phyloP scores from a whole-genome alignment of 23 tunicate species.

The Halocynthia roretzi region DNA sequence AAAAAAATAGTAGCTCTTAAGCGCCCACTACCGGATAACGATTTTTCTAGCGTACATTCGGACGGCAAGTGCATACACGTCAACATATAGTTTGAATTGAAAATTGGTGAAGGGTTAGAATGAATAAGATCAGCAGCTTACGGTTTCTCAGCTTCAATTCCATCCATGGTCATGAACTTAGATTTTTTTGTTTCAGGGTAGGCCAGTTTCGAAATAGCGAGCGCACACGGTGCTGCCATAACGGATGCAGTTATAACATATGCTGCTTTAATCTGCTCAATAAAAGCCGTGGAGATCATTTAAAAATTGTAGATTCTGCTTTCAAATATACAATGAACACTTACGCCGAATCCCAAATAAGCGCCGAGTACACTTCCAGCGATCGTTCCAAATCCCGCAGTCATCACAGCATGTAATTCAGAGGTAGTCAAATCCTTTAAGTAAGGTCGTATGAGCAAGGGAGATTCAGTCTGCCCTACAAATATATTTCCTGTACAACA shows the following conservation, averaged over 20 bases:
- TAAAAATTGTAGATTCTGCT: too few relatives aligned
- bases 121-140: background rate
- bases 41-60: too few relatives aligned
- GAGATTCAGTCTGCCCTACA: slow-evolving; percentile 33
- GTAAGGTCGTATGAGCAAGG: slow-evolving; percentile 34
- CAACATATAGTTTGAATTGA: too few relatives aligned
- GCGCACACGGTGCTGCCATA: slow-evolving; percentile 47
- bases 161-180: slow-evolving; percentile 13
- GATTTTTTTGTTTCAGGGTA: slow-evolving; percentile 39
- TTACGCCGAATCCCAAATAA: slow-evolving; percentile 28
- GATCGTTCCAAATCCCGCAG: slow-evolving; percentile 43
- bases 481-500: slow-evolving; percentile 27
- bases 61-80: too few relatives aligned
- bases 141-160: slow-evolving; percentile 23
- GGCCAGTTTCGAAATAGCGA: slow-evolving; percentile 27
- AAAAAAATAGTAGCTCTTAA: too few relatives aligned
- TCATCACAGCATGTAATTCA: slow-evolving; percentile 35
- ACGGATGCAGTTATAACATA: slow-evolving; percentile 40
- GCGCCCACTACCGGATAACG: too few relatives aligned
- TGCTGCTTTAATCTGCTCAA: slow-evolving; percentile 28
- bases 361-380: slow-evolving; percentile 44
- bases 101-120: too few relatives aligned
- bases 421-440: slow-evolving; percentile 20
- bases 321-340: background rate
- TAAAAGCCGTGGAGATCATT: background rate